Evolutionary conservation across 2,797 vertebrate species (phyloP).

Genomic region (Ptychadena robeensis): DNA sequence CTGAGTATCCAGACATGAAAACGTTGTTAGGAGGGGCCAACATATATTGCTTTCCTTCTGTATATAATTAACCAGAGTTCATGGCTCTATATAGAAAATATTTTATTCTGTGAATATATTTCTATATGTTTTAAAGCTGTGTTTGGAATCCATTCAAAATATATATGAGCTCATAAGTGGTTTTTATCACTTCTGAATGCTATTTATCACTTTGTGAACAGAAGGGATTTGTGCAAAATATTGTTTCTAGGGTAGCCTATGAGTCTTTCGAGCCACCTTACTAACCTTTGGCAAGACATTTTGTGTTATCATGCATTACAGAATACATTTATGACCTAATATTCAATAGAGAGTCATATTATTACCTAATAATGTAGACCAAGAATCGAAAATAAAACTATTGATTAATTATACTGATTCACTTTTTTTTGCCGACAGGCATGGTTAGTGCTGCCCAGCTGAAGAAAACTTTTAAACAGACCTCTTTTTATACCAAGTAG

Average conservation of each 20-base stretch:
- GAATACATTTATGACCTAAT: slow-evolving; percentile 8
- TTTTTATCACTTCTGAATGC: slow-evolving; percentile 28
- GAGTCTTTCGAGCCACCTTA: background rate
- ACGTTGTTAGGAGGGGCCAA: background rate
- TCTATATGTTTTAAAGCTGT: slow-evolving; percentile 17
- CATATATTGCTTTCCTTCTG: background rate
- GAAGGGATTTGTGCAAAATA: slow-evolving; percentile 6
- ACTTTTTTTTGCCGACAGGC: slow-evolving; percentile 34
- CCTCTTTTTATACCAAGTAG: slow-evolving; percentile 21
- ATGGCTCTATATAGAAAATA: background rate
- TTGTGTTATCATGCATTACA: slow-evolving; percentile 28
- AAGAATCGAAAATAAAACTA: slow-evolving; percentile 17
- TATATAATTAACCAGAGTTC: background rate
- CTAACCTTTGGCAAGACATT: slow-evolving; percentile 1
- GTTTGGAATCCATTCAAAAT: slow-evolving; percentile 1
- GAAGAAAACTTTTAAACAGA: slow-evolving; percentile 36
- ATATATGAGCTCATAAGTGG: slow-evolving; percentile 21
- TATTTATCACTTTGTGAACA: slow-evolving; percentile 9
- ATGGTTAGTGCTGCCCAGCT: background rate
- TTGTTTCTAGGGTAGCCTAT: background rate
- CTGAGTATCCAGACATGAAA: background rate
- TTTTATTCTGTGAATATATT: slow-evolving; percentile 27
- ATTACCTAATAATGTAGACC: background rate
- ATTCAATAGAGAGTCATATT: background rate
- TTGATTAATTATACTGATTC: slow-evolving; percentile 36